phyloP scores from a whole-genome alignment of 2,113 vertebrate genomes.

The Cnemophilus loriae region DNA sequence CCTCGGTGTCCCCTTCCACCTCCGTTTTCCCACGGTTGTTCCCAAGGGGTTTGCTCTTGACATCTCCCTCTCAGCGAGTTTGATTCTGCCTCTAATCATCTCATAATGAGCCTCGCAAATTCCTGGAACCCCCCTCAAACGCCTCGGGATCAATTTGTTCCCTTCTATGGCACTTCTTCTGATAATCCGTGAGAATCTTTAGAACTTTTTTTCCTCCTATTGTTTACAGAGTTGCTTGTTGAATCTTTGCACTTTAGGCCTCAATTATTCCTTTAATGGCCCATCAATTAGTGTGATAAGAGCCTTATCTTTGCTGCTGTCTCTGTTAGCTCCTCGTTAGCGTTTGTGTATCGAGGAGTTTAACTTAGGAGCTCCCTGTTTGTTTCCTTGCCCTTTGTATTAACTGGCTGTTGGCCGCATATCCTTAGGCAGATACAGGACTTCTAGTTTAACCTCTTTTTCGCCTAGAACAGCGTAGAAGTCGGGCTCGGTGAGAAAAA shows the following conservation, averaged over 20 bases:
- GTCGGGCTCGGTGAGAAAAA: neutral
- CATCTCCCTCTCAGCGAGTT: neutral
- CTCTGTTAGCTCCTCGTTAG: neutral
- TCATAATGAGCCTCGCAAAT: neutral
- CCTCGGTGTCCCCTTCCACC: neutral
- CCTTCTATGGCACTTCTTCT: neutral
- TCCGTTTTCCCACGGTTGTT: neutral
- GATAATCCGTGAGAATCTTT: neutral
- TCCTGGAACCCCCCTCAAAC: neutral
- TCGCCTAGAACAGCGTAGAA: neutral
- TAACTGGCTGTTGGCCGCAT: rapidly evolving
- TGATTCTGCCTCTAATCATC: neutral
- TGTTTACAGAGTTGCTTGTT: neutral
- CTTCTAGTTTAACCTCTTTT: neutral
- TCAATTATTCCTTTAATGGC: neutral
- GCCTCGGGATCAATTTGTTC: neutral
- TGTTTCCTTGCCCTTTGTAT: neutral
- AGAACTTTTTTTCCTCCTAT: neutral
- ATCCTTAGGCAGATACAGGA: neutral
- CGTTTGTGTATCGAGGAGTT: neutral
- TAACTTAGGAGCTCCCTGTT: neutral
- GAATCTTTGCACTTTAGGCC: neutral
- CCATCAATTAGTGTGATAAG: neutral
- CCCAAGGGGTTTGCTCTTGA: neutral
- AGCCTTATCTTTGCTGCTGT: neutral